Conservation (phyloP, 2,888 invertebrate species). For the Limulus polyphemus region DNA sequence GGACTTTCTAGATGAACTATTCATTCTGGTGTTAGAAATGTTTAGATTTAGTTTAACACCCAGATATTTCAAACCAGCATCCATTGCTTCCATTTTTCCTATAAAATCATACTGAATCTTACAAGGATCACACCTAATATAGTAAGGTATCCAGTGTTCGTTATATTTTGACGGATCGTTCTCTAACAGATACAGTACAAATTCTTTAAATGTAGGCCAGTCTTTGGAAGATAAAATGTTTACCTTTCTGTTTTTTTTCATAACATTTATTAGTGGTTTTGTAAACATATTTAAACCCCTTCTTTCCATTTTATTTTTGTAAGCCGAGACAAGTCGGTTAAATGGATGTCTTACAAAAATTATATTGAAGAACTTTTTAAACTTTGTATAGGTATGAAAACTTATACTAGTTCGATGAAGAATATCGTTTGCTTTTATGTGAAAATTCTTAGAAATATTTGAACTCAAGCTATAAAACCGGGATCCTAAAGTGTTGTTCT, state of each 20-base stretch:
- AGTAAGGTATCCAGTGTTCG: conserved; percentile 79
- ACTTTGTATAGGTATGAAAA: conserved; percentile 16
- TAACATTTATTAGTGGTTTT: conserved; percentile 2
- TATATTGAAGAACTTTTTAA: conserved; percentile 13
- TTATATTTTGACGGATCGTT: conserved; percentile 55
- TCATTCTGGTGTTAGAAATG: not conserved
- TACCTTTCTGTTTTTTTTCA: conserved; percentile 12
- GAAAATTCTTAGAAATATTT: conserved; percentile 16
- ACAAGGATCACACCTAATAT: conserved; percentile 71
- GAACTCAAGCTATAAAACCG: conserved; percentile 7
- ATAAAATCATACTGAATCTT: conserved; percentile 24
- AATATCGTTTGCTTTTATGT: conserved; percentile 18
- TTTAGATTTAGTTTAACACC: conserved; percentile 6
- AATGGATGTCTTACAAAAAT: conserved; percentile 27
- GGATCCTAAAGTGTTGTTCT: not conserved
- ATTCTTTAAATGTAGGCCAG: conserved; percentile 61
- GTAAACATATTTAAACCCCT: not conserved
- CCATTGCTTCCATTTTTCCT: conserved; percentile 40
- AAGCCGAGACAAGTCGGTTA: conserved; percentile 24
- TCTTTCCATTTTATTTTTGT: conserved; percentile 22
- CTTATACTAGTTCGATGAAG: conserved; percentile 22
- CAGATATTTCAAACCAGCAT: conserved; percentile 30
- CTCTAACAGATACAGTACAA: conserved; percentile 62
- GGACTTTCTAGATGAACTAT: too few species aligned
- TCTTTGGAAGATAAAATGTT: not conserved